phyloP scores from a whole-genome alignment of 2,888 invertebrate species.

The Physocephala rufipes region DNA sequence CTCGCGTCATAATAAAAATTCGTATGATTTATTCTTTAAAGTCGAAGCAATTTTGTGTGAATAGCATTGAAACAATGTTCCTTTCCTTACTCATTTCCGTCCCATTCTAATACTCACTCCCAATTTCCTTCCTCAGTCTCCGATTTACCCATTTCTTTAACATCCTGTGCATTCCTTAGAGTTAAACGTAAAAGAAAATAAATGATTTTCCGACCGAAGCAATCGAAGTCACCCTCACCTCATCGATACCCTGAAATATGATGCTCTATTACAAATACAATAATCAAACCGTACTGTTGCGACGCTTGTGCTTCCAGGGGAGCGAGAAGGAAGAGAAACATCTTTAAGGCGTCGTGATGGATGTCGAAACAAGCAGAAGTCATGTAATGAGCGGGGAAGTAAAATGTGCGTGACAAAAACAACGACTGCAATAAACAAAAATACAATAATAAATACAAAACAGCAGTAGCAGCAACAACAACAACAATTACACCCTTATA shows the following conservation, averaged over 20 bases:
- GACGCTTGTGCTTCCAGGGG: not conserved
- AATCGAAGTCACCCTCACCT: constrained; percentile 19
- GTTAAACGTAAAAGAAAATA: constrained; percentile 2
- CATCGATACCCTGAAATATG: not conserved
- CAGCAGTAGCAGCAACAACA: constrained; percentile 3
- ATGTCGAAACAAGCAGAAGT: constrained; percentile 53
- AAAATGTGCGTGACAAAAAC: constrained; percentile 24
- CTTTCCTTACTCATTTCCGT: too few relatives aligned
- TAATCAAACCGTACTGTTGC: not conserved
- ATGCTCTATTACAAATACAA: not conserved
- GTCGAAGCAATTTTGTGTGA: too few relatives aligned
- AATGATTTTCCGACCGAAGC: not conserved
- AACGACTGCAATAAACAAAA: constrained; percentile 4
- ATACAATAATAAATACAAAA: not conserved
- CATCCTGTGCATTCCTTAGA: constrained; percentile 12
- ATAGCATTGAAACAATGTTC: too few relatives aligned
- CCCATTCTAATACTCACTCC: not conserved
- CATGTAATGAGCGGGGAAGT: constrained; percentile 58
- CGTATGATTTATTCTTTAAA: too few relatives aligned
- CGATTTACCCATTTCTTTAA: too few relatives aligned
- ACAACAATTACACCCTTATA: constrained; percentile 5
- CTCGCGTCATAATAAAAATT: too few relatives aligned
- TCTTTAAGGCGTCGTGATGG: constrained; percentile 55
- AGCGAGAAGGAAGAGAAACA: constrained; percentile 22
- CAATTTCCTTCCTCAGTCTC: not conserved